A percentile compares a stretch with the other conserved stretches of the same genome.
These are phyloP conservation scores for Limnothrissa miodon DNA, from an alignment of 2,113 vertebrate species.

Conservation along the genomic window DNA sequence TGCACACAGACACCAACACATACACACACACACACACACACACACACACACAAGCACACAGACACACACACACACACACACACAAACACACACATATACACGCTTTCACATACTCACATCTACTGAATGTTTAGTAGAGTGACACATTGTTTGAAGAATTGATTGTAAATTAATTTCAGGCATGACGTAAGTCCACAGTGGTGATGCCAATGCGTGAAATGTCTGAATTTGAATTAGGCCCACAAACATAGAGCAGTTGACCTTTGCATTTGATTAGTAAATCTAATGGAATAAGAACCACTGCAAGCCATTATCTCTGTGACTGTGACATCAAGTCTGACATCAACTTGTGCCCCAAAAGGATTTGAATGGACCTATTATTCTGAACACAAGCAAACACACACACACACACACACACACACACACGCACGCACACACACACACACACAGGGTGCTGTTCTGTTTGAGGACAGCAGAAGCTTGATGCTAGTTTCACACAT, in stretches of 20 bases:
- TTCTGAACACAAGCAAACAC: slow-evolving; percentile 28
- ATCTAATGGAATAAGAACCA: slow-evolving; percentile 49
- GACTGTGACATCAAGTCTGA: slow-evolving; percentile 75
- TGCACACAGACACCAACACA: background rate
- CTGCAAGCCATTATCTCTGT: slow-evolving; percentile 62
- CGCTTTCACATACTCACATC: background rate
- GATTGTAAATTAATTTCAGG: background rate
- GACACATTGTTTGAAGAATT: background rate
- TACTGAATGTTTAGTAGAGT: background rate
- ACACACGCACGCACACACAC: slow-evolving; percentile 12
- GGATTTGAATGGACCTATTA: slow-evolving; percentile 67
- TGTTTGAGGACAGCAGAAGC: background rate
- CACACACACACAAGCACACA: background rate
- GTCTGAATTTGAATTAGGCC: slow-evolving; percentile 1
- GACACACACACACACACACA: background rate
- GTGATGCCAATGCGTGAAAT: background rate
- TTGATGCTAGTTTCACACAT: background rate
- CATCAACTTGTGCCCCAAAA: slow-evolving; percentile 63
- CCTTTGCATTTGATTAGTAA: slow-evolving; percentile 54
- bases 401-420: slow-evolving; percentile 21
- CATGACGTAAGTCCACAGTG: background rate
- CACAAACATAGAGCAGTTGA: slow-evolving; percentile 50
- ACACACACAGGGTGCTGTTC: slow-evolving; percentile 17
- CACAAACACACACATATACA: background rate
- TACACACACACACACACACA: background rate